Base-by-base conservation (phyloP, 37 sponge, comb jelly and placozoan genomes). In the Theonella swinhoei region DNA sequence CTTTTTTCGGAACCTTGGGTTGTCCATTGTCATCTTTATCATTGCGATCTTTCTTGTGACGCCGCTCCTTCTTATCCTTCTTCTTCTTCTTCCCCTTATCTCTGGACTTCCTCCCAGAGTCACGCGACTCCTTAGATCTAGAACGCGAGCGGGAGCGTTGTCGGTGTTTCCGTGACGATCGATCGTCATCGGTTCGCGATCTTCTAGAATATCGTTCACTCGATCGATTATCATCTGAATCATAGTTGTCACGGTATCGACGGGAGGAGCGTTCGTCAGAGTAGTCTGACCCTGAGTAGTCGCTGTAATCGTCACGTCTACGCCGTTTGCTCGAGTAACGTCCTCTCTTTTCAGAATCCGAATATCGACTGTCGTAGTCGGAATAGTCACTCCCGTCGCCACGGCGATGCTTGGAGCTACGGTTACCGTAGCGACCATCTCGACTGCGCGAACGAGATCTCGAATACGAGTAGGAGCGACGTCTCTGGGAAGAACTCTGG, bases 1-100 rank as follows among this genome's bases (percentile, higher is more conserved):
- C 82, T 34, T 82, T 82, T 2, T 70, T 54, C 26, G 72, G 73
- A 1, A 62, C 73, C 26, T 78, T 78, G 8, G 39, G 25, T 47
- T 47, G 7, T 25, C 39, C 8, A 39, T 11, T n/a, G 41, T 82
- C 71, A 22, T 40, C 39, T 17, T 82, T 73, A 0, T 54, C 72
- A 5, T n/a, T 37, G 17, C 72, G 67, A 41, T 80, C 70, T 42
- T 67, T 80, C 68, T 67, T 68, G 36, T 62, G 38, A 20, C 34
- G 30, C 40, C 64, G 62, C 78, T 78, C 61, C 63, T 78, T 78
- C 64, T 78, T 64, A 1, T 78, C 65, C 40, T 78, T 78, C 78
- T 78, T 78, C 78, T 34, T 78, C 42, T 78, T 38, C 33, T 64
- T 63, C 35, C 14, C 54, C 54, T 47, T 47, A 47, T 14, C 14